Evolutionary conservation across 2,888 invertebrate species (phyloP).

Genomic region (Vannuccia rotundouncinata): DNA sequence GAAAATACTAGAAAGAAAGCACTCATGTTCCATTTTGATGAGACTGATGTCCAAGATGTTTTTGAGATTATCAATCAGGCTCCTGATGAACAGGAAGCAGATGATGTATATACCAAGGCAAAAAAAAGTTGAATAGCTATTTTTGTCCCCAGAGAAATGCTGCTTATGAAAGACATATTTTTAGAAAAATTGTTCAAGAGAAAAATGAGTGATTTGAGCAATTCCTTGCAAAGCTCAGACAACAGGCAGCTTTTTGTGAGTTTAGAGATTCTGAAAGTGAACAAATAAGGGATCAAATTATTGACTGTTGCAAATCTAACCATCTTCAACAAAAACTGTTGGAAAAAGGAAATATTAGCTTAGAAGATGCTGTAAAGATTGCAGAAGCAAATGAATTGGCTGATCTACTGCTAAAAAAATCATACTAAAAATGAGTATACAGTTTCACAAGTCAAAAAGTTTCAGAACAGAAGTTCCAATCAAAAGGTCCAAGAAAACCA

Average conservation of each 20-base stretch:
- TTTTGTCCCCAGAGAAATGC: neutral
- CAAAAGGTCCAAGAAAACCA: no score
- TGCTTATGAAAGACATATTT: neutral
- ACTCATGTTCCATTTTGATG: neutral
- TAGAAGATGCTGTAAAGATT: no score
- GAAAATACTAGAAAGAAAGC: neutral
- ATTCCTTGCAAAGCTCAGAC: neutral
- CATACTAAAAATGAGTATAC: no score
- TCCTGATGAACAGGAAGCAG: neutral
- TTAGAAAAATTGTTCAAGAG: neutral
- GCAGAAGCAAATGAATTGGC: no score
- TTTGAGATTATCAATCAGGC: neutral
- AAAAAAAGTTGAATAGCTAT: neutral
- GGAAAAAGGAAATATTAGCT: no score
- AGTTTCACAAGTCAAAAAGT: no score
- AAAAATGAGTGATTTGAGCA: neutral
- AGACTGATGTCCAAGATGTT: neutral
- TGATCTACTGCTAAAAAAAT: no score
- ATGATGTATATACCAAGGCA: neutral
- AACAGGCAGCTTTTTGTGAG: conserved; percentile 5
- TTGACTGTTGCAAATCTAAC: neutral
- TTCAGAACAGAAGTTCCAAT: no score
- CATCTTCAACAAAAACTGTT: neutral
- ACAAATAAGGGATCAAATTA: conserved; percentile 6
- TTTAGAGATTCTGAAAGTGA: neutral